Evolutionary conservation across 2,797 vertebrate species (phyloP), one percentile per base, ranked within the genome.

Genomic region (Sebastes hubbsi): DNA sequence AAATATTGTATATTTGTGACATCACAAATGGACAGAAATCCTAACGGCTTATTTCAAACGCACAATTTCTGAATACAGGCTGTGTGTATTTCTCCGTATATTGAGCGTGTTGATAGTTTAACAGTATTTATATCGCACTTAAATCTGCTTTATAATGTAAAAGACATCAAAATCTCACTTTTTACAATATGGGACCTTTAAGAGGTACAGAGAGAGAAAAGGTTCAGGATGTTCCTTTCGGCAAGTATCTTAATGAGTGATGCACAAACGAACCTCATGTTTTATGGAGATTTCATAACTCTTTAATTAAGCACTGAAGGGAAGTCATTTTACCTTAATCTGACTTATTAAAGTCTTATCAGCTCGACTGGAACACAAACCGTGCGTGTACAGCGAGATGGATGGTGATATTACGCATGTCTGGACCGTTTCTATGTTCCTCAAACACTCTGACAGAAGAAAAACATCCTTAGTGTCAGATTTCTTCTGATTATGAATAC

Each of bases 281-380:
- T 88, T 85, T 82, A 87, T 87, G 80, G 69, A 82, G 69, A 34
- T 36, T 68, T 72, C 46, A 82, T 77, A 66, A 36, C 20, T 55
- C 30, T 68, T 76, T 86, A 62, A 89, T 91, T 78, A 82, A 64
- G 72, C 13, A 24, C 34, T 20, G 64, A 63, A 18, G 38, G n/a
- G 67, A 11, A 59, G 63, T 69, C 66, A 36, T 75, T 71, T 69
- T 49, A 69, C 52, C 82, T 77, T 86, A 76, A 85, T 91, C 18
- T 25, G 64, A 60, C 55, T 72, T 71, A 72, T 72, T 82, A 72
- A 78, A 62, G 61, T 68, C 49, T 7, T 12, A 34, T 75, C 81
- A 72, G 67, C 70, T 38, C 5, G 13, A 38, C 3, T 52, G 18
- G 8, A 34, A 66, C 82, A 81, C 42, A 46, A 18, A 14, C 78